Conservation (phyloP, 2,797 vertebrate genomes). For the Orestias chungarensis region DNA sequence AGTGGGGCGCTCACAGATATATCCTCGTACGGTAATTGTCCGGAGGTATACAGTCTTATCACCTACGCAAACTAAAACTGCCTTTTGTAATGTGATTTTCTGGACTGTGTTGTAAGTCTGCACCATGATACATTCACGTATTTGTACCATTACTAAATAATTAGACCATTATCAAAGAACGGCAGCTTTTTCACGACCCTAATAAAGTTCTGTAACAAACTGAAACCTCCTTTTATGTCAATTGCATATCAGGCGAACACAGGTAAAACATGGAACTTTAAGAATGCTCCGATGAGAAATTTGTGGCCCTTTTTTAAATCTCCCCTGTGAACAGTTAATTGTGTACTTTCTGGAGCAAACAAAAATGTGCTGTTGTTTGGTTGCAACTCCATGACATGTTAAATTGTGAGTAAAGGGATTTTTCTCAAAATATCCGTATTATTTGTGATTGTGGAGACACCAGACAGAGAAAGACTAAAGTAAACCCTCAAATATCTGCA, state of each 20-base stretch:
- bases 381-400: slow-evolving; percentile 17
- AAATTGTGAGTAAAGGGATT: slow-evolving; percentile 43
- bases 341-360: background rate
- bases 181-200: slow-evolving; percentile 36
- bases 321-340: background rate
- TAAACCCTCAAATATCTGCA: slow-evolving; percentile 22
- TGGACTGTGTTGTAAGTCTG: slow-evolving; percentile 7
- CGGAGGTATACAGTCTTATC: slow-evolving; percentile 49
- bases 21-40: slow-evolving; percentile 54
- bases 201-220: slow-evolving; percentile 54
- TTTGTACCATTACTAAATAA: slow-evolving; percentile 21
- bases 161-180: slow-evolving; percentile 12
- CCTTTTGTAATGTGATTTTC: slow-evolving; percentile 49
- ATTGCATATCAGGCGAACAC: slow-evolving; percentile 57
- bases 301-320: background rate
- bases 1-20: slow-evolving; percentile 43
- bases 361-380: slow-evolving; percentile 44
- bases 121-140: slow-evolving; percentile 16
- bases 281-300: background rate
- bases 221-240: slow-evolving; percentile 47
- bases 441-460: slow-evolving; percentile 10
- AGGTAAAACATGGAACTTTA: slow-evolving; percentile 69
- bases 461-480: slow-evolving; percentile 42
- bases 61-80: slow-evolving; percentile 44
- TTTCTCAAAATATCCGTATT: slow-evolving; percentile 9